Percentiles rank a stretch among this genome's conserved stretches.
These are phyloP conservation scores for Euleptes europaea DNA, from an alignment of 2,113 vertebrate genomes.

Conservation along the genomic window DNA sequence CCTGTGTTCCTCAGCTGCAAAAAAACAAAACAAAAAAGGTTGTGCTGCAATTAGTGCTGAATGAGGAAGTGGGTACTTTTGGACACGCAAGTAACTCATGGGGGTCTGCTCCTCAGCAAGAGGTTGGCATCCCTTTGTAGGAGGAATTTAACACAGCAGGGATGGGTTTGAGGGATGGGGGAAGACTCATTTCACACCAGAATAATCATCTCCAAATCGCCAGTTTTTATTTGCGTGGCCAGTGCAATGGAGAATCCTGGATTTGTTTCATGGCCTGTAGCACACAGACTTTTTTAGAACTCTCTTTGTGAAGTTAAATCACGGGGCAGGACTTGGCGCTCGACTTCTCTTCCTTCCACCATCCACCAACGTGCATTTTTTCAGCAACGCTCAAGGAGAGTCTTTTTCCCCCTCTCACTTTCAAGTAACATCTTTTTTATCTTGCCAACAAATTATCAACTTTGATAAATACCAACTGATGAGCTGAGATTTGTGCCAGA, in stretches of 20 bases:
- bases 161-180: background rate
- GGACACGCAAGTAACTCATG: background rate
- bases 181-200: background rate
- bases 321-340: fast-evolving
- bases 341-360: background rate
- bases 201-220: background rate
- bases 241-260: too few relatives aligned
- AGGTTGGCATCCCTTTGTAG: background rate
- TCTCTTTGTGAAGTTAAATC: background rate
- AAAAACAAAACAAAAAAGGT: too few relatives aligned
- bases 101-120: background rate
- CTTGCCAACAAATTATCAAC: fast-evolving
- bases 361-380: background rate
- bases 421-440: background rate
- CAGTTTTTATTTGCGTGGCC: background rate
- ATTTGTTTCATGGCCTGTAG: background rate
- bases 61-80: too few relatives aligned
- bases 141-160: too few relatives aligned
- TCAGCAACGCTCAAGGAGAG: fast-evolving
- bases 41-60: too few relatives aligned
- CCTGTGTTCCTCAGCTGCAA: background rate
- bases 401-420: background rate
- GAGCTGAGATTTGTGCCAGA: background rate
- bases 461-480: fast-evolving
- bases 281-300: background rate